These are phyloP conservation scores for Heterotis niloticus DNA, from an alignment of 2,113 vertebrate genomes.

Conservation along the genomic window DNA sequence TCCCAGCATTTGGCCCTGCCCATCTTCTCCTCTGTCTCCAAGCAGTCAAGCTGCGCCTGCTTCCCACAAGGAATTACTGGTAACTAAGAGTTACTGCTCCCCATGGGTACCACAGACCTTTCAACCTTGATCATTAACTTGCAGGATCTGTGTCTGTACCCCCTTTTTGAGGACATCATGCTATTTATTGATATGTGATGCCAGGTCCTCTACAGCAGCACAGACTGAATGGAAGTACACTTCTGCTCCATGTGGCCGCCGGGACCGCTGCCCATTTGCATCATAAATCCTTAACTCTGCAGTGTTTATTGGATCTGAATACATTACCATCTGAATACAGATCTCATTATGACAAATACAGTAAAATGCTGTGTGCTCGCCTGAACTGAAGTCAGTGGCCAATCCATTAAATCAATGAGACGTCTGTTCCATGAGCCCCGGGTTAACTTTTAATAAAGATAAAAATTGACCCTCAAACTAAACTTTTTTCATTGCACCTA, in stretches of 20 bases:
- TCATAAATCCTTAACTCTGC: conserved; percentile 33
- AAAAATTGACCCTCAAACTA: no score
- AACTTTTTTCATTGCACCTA: no score
- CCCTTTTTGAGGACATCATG: background rate
- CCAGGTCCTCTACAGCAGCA: background rate
- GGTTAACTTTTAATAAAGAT: background rate
- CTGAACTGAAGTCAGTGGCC: conserved; percentile 25
- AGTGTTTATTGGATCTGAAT: conserved; percentile 47
- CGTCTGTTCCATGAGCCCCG: background rate
- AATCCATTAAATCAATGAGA: background rate
- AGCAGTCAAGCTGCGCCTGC: conserved; percentile 30
- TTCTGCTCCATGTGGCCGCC: conserved; percentile 35
- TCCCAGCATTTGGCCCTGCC: conserved; percentile 11
- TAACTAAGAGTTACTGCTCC: conserved; percentile 63
- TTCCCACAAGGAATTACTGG: conserved; percentile 41
- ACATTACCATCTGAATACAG: conserved; percentile 47
- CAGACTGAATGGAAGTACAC: conserved; percentile 12
- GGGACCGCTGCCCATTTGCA: conserved; percentile 9
- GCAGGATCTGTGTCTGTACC: conserved; percentile 26
- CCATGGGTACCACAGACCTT: conserved; percentile 51
- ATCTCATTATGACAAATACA: conserved; percentile 34
- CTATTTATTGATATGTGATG: background rate
- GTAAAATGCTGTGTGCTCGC: conserved; percentile 29
- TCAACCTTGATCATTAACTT: conserved; percentile 50
- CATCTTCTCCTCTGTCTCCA: conserved; percentile 29